Percentiles rank a stretch among this genome's conserved stretches.
These are phyloP conservation scores for Linnaemya tessellans DNA, from an alignment of 2,888 invertebrate species.

Conservation along the genomic window DNA sequence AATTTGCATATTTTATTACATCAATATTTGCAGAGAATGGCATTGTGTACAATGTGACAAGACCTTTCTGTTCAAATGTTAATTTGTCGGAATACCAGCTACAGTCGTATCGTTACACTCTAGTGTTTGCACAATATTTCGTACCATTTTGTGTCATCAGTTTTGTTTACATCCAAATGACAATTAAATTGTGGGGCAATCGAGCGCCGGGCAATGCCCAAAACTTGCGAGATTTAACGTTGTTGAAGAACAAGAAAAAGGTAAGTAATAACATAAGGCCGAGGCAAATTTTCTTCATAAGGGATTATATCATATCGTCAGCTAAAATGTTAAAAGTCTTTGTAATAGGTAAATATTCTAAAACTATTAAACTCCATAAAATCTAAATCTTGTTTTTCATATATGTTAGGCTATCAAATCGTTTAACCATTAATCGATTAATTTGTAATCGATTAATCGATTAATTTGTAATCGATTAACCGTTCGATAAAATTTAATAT, in stretches of 20 bases:
- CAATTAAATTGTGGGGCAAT: slow-evolving; percentile 90
- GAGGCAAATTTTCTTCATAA: background rate
- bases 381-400: too few relatives aligned
- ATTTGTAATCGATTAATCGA: too few relatives aligned
- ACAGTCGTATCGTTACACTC: slow-evolving; percentile 84
- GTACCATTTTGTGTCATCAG: slow-evolving; percentile 92
- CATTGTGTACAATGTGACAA: slow-evolving; percentile 80
- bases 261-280: slow-evolving; percentile 78
- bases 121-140: slow-evolving; percentile 87
- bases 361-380: too few relatives aligned
- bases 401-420: too few relatives aligned
- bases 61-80: slow-evolving; percentile 84
- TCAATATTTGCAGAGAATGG: slow-evolving; percentile 77
- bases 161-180: slow-evolving; percentile 92
- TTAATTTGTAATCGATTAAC: too few relatives aligned
- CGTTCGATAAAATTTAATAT: too few relatives aligned
- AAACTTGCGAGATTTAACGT: slow-evolving; percentile 90
- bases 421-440: too few relatives aligned
- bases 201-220: slow-evolving; percentile 91
- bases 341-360: too few relatives aligned
- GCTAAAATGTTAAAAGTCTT: too few relatives aligned
- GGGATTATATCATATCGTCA: too few relatives aligned
- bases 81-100: slow-evolving; percentile 84
- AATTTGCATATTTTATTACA: slow-evolving; percentile 32
- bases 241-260: slow-evolving; percentile 92